Evolutionary conservation across 2,113 vertebrate genomes (phyloP).

Genomic region (Gambusia affinis): DNA sequence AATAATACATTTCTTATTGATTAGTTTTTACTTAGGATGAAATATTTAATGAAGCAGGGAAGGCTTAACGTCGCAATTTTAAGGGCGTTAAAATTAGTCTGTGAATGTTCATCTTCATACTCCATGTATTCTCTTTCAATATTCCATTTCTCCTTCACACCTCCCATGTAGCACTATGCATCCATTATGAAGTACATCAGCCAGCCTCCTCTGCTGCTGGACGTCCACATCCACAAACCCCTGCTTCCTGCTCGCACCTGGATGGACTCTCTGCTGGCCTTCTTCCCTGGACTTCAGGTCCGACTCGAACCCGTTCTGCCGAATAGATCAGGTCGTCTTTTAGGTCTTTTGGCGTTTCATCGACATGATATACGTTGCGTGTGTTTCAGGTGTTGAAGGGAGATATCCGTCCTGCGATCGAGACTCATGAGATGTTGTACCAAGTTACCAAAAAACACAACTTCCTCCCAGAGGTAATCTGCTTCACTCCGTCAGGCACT

Average conservation of each 20-base stretch:
- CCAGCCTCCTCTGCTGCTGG: slow-evolving; percentile 94
- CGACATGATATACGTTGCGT: not conserved
- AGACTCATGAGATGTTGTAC: slow-evolving; percentile 99
- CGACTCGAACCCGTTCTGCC: not conserved
- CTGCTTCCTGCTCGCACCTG: slow-evolving; percentile 96
- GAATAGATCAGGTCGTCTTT: not conserved
- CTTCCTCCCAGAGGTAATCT: slow-evolving; percentile 94
- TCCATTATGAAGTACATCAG: slow-evolving; percentile 99
- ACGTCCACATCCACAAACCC: slow-evolving; percentile 98
- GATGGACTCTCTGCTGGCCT: slow-evolving; percentile 98
- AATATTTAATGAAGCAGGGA: slow-evolving; percentile 8
- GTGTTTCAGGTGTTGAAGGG: slow-evolving; percentile 93
- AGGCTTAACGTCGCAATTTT: not conserved
- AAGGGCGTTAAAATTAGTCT: not conserved
- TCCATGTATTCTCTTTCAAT: not conserved
- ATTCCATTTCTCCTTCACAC: not conserved
- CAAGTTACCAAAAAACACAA: slow-evolving; percentile 99
- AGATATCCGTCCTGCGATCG: slow-evolving; percentile 96
- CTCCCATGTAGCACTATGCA: slow-evolving; percentile 88
- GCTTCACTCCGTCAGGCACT: not conserved
- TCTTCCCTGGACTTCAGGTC: slow-evolving; percentile 98
- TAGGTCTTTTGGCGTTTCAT: not conserved
- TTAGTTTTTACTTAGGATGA: not conserved
- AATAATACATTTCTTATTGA: slow-evolving; percentile 8
- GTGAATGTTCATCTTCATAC: not conserved